phyloP scores from a whole-genome alignment of 2,888 invertebrate species.

The Cheilosia vulpina region DNA sequence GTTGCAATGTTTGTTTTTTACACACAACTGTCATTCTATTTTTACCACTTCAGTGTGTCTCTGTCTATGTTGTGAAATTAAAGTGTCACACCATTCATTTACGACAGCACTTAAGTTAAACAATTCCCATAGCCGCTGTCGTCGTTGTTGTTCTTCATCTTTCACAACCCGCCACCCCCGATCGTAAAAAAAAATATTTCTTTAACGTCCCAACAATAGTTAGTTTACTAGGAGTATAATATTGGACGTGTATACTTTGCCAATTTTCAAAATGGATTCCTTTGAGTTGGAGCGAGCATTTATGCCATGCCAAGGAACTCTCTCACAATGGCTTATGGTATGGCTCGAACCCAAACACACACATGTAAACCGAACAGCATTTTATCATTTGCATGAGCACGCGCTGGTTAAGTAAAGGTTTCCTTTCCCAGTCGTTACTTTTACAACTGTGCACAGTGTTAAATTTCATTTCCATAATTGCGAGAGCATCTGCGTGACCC shows the following conservation, averaged over 20 bases:
- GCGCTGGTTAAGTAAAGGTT: neutral
- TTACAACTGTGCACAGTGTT: constrained; percentile 2
- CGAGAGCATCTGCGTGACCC: constrained; percentile 48
- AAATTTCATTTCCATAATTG: constrained; percentile 67
- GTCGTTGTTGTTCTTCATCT: neutral
- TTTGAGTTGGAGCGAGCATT: constrained; percentile 28
- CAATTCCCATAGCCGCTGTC: constrained; percentile 28
- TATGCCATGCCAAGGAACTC: constrained; percentile 32
- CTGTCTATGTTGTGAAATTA: constrained; percentile 26
- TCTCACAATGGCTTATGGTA: neutral
- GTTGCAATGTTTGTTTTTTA: neutral
- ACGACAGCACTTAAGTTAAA: constrained; percentile 58
- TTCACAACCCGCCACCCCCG: neutral
- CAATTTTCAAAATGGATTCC: constrained; percentile 65
- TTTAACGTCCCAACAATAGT: constrained; percentile 59
- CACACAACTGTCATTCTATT: neutral
- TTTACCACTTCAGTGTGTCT: constrained; percentile 3
- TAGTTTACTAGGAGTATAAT: neutral
- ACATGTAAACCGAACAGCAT: constrained; percentile 1
- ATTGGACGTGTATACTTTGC: constrained; percentile 18
- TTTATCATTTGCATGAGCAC: constrained; percentile 42
- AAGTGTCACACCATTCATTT: constrained; percentile 45
- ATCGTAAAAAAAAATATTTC: constrained; percentile 46
- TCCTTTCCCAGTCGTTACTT: constrained; percentile 30
- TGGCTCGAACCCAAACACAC: neutral